Percentiles rank a stretch among this genome's conserved stretches.
Evolutionary conservation across 2,113 vertebrate species (phyloP).

Genomic region (Nannospalax galili): DNA sequence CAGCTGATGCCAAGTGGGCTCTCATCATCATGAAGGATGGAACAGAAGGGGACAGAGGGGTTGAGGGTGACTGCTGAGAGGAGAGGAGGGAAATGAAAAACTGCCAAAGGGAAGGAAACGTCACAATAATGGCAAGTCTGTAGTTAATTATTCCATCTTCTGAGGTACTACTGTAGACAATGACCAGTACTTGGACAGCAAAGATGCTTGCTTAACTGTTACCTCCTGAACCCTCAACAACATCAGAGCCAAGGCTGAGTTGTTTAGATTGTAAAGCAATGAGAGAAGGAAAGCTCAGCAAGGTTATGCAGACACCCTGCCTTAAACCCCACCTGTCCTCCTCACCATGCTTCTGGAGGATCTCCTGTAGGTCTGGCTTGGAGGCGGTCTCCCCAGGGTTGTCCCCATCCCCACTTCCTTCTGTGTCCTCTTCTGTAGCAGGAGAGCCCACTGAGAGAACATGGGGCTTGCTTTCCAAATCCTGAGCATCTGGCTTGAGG

Average conservation of each 20-base stretch:
- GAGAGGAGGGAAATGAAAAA: not conserved
- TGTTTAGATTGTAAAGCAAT: not conserved
- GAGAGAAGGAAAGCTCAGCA: not conserved
- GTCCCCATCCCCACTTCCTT: slow-evolving; percentile 85
- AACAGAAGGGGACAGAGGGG: not conserved
- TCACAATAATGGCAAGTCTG: not conserved
- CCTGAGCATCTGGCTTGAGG: slow-evolving; percentile 87
- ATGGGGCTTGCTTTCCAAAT: slow-evolving; percentile 87
- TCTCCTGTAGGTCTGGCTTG: slow-evolving; percentile 93
- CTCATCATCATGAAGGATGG: not conserved
- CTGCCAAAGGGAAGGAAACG: not conserved
- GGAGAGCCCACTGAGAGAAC: slow-evolving; percentile 87
- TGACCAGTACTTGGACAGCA: not conserved
- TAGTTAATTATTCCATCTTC: not conserved
- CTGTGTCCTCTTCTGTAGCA: slow-evolving; percentile 82
- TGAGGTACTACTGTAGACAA: not conserved
- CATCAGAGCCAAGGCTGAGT: not conserved
- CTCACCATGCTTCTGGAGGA: slow-evolving; percentile 93
- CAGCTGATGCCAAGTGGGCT: not conserved
- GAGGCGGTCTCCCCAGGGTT: slow-evolving; percentile 78
- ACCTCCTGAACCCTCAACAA: not conserved
- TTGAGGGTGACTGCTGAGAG: not conserved
- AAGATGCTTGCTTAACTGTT: no score
- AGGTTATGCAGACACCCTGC: not conserved
- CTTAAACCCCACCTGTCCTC: not conserved